These are phyloP conservation scores for Dallia pectoralis DNA, from an alignment of 2,797 vertebrate species.

Conservation along the genomic window DNA sequence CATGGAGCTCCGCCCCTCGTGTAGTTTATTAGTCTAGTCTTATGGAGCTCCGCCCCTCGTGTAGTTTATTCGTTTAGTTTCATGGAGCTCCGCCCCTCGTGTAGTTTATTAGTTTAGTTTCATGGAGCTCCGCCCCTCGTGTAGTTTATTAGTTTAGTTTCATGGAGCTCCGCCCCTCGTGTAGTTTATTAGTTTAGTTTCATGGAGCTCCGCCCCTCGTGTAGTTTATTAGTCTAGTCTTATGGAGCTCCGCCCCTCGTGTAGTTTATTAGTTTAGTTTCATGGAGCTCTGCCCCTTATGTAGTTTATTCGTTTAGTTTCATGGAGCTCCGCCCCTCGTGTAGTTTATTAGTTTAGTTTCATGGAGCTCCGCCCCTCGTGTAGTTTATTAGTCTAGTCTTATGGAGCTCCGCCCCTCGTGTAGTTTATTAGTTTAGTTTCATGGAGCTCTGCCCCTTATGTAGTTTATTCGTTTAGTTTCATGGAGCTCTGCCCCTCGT, in stretches of 20 bases:
- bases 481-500: constrained; percentile 55
- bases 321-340: constrained; percentile 56
- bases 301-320: neutral
- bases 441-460: constrained; percentile 56
- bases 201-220: constrained; percentile 56
- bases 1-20: constrained; percentile 56
- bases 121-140: constrained; percentile 56
- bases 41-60: constrained; percentile 56
- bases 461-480: neutral
- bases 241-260: constrained; percentile 56
- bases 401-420: constrained; percentile 56
- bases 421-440: neutral
- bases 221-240: neutral
- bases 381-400: neutral
- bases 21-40: neutral
- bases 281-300: constrained; percentile 56
- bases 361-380: constrained; percentile 56
- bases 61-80: neutral
- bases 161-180: constrained; percentile 56
- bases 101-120: neutral
- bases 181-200: neutral
- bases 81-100: constrained; percentile 56
- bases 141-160: neutral
- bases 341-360: neutral
- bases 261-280: neutral